These are phyloP conservation scores for Spea bombifrons DNA, from an alignment of 2,113 vertebrate species.

Conservation along the genomic window DNA sequence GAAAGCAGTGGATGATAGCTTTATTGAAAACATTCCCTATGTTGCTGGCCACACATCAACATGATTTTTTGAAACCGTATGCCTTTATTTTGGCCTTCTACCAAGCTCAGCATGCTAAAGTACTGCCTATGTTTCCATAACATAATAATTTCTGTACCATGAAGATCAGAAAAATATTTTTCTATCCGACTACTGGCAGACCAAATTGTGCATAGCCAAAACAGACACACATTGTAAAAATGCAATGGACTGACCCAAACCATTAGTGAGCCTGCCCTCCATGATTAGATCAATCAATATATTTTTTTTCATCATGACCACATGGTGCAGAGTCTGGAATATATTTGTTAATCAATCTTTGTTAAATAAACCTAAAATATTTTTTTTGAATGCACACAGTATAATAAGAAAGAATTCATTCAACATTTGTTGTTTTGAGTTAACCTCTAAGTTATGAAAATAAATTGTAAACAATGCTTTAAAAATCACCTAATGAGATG, in stretches of 20 bases:
- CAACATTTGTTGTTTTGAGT: too few relatives aligned
- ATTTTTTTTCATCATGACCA: background rate
- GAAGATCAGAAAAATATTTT: constrained; percentile 13
- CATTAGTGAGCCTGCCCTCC: background rate
- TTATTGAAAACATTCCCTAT: constrained; percentile 2
- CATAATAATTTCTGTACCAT: constrained; percentile 5
- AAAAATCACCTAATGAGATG: too few relatives aligned
- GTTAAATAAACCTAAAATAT: background rate
- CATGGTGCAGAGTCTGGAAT: background rate
- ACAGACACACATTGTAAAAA: background rate
- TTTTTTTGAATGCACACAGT: too few relatives aligned
- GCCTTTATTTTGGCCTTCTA: background rate
- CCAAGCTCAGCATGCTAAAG: background rate
- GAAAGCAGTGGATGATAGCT: background rate
- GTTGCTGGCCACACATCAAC: background rate
- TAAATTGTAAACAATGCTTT: too few relatives aligned
- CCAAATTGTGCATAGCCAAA: background rate
- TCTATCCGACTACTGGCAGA: constrained; percentile 7
- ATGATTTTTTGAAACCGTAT: background rate
- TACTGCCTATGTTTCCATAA: constrained; percentile 13
- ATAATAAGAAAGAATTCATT: too few relatives aligned
- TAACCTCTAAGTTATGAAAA: too few relatives aligned
- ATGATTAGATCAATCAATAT: background rate
- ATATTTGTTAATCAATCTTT: background rate
- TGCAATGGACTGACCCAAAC: background rate